Evolutionary conservation across 2,797 vertebrate species (phyloP).

Genomic region (Cichlasoma orientale): DNA sequence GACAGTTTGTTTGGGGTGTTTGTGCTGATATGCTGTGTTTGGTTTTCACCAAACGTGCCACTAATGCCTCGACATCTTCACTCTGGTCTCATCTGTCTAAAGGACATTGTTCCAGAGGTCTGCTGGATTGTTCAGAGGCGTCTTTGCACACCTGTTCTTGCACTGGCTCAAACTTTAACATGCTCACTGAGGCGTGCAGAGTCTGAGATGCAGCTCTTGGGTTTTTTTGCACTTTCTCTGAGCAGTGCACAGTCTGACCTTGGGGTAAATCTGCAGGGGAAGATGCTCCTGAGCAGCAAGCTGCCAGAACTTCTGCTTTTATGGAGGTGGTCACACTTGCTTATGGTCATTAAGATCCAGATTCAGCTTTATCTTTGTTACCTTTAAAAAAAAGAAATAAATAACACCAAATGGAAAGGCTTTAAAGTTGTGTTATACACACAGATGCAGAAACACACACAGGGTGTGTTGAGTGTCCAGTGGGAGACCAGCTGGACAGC

Average conservation of each 20-base stretch:
- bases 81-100: background rate
- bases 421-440: rapidly evolving
- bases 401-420: background rate
- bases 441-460: background rate
- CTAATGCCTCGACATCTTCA: background rate
- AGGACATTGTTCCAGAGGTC: background rate
- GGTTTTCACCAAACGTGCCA: background rate
- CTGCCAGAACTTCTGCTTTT: too few relatives aligned
- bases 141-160: background rate
- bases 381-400: too few relatives aligned
- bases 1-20: background rate
- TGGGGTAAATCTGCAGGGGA: background rate
- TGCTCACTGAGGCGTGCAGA: background rate
- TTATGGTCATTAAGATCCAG: too few relatives aligned
- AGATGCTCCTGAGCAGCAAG: background rate
- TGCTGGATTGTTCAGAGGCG: too few relatives aligned
- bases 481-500: conserved; percentile 71
- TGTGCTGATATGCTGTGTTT: background rate
- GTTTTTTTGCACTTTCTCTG: too few relatives aligned
- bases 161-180: background rate
- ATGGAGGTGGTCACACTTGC: too few relatives aligned
- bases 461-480: background rate
- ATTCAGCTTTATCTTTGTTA: too few relatives aligned
- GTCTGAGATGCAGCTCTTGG: too few relatives aligned
- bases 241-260: background rate